These are phyloP conservation scores for Hydrocynus forskahlii DNA, from an alignment of 2,797 vertebrate species.

Conservation along the genomic window DNA sequence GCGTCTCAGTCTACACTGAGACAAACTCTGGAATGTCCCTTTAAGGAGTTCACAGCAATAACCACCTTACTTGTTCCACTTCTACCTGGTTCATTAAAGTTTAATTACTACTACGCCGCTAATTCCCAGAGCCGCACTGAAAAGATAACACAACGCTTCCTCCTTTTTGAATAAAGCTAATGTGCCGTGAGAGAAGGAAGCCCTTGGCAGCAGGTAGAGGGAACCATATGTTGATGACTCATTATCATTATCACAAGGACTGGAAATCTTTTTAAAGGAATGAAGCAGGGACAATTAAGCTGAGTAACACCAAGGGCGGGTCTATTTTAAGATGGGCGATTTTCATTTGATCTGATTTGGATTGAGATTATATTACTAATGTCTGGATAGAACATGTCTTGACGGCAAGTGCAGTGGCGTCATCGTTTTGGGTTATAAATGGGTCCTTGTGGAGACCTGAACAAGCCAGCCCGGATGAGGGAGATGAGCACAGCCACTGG, in stretches of 20 bases:
- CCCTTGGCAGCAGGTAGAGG: not conserved
- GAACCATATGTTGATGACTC: not conserved
- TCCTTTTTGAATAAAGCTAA: not conserved
- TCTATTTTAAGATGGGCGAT: not conserved
- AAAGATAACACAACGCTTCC: slow-evolving; percentile 1
- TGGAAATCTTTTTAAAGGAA: no score
- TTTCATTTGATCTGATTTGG: not conserved
- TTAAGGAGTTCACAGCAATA: not conserved
- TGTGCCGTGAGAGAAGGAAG: not conserved
- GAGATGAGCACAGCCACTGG: not conserved
- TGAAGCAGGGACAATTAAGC: not conserved
- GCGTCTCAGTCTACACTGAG: not conserved
- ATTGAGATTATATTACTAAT: not conserved
- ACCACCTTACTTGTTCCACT: not conserved
- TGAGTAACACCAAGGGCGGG: not conserved
- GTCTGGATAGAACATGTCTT: not conserved
- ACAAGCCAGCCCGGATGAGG: not conserved
- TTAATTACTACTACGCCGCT: not conserved
- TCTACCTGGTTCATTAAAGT: slow-evolving; percentile 2
- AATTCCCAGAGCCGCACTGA: not conserved
- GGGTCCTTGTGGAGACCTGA: not conserved
- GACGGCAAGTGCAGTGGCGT: not conserved
- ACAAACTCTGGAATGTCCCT: not conserved
- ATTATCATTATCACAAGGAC: not conserved
- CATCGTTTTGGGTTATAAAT: not conserved